Percentiles rank a stretch among this genome's conserved stretches.
phyloP scores from a whole-genome alignment of 2,888 invertebrate species.

The Phalera bucephala region DNA sequence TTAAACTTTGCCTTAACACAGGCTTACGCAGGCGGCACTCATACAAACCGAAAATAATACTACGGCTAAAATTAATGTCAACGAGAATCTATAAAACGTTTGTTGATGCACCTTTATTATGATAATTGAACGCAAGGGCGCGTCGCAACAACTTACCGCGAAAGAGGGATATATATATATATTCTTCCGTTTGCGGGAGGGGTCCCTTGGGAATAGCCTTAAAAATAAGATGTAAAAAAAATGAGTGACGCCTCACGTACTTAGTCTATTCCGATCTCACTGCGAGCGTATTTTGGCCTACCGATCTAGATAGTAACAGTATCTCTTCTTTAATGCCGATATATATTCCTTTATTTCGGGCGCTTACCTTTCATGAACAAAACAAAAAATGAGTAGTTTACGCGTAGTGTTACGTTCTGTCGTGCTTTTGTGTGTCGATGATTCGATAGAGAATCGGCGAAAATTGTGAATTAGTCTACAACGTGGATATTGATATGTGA shows the following conservation, averaged over 20 bases:
- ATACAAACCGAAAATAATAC: too few relatives aligned
- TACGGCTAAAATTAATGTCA: too few relatives aligned
- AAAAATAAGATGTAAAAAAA: too few relatives aligned
- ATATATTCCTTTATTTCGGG: constrained; percentile 17
- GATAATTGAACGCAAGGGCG: too few relatives aligned
- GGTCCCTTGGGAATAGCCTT: too few relatives aligned
- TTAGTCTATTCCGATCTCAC: constrained; percentile 22
- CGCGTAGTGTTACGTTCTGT: constrained; percentile 23
- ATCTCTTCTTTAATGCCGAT: constrained; percentile 18
- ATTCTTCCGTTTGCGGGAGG: too few relatives aligned
- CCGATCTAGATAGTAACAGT: constrained; percentile 22
- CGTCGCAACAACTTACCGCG: too few relatives aligned
- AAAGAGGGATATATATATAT: too few relatives aligned
- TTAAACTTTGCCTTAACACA: too few relatives aligned
- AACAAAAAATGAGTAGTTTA: constrained; percentile 12
- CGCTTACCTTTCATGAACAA: constrained; percentile 2
- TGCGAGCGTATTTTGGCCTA: constrained; percentile 31
- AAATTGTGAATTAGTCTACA: constrained; percentile 9
- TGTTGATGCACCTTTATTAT: too few relatives aligned
- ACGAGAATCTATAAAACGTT: too few relatives aligned
- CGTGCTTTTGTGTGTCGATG: constrained; percentile 25
- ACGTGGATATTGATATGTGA: constrained; percentile 12
- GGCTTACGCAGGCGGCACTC: too few relatives aligned
- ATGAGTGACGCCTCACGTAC: constrained; percentile 14
- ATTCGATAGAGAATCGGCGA: constrained; percentile 13